Base-by-base conservation (phyloP, 2,797 vertebrate genomes). In the Momotus momota region DNA sequence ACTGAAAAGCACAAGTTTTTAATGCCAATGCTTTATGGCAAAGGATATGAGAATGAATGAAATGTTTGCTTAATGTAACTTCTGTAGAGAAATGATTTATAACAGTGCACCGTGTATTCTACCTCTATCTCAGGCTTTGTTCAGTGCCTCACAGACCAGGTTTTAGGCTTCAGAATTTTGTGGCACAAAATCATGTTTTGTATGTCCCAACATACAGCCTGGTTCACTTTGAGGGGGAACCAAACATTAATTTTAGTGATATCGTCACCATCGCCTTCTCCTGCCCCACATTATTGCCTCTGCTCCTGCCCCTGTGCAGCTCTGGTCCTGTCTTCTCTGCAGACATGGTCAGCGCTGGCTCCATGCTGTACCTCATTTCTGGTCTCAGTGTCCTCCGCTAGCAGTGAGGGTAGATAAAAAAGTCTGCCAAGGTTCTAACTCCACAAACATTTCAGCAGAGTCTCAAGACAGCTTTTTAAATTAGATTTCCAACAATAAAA, bases 401-500 rank as follows among this genome's bases (percentile, higher is more conserved):
- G 38, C 31, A 60, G 14, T 66, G 17, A 33, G 7, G 14, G 22
- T 20, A 86, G 62, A 82, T 29, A 35, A 86, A 62, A 81, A 94
- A 46, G 27, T 7, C 31, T 81, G 79, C 48, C 79, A 88, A 90
- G 80, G 81, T 64, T 86, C 65, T 77, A 93, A 81, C 25, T 81
- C 70, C 66, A 84, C 64, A 93, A 90, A 66, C 45, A 38, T 52
- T 86, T 85, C 65, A 87, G 66, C n/a, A 71, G 65, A 48, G 38
- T 91, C 85, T 72, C 81, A 62, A 75, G 69, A 41, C 45, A 54
- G 74, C 88, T 95, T 82, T 93, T 58, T 67, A 87, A 95, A 88
- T 79, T 85, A 93, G 67, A 81, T 86, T 93, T 93, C n/a, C 40
- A 71, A 35, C 62, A 72, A 62, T 84, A 67, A 94, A 94, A 90